phyloP scores from a whole-genome alignment of 2,113 vertebrate species.

The Agapornis roseicollis region DNA sequence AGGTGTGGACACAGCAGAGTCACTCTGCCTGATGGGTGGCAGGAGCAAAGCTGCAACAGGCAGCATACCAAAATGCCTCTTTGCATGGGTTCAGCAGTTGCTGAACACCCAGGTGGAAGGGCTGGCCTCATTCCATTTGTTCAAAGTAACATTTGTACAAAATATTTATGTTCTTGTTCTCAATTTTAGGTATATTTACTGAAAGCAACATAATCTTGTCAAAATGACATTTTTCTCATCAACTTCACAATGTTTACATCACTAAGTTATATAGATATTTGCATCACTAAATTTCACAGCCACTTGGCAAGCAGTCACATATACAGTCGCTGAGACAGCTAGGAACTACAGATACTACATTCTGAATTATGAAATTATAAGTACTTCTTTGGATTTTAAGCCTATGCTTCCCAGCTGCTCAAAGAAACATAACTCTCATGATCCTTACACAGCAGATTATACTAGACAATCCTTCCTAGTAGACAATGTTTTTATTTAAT shows the following conservation, averaged over 20 bases:
- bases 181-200: background rate
- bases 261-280: background rate
- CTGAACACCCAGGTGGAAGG: background rate
- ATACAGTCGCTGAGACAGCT: background rate
- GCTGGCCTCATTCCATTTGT: background rate
- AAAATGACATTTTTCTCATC: background rate
- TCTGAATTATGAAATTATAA: background rate
- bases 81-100: background rate
- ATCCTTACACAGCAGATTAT: background rate
- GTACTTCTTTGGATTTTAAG: background rate
- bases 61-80: rapidly evolving
- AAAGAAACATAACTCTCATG: background rate
- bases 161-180: background rate
- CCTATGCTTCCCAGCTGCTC: background rate
- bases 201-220: background rate
- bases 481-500: background rate
- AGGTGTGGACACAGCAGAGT: background rate
- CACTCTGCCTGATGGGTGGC: background rate
- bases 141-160: background rate
- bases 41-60: background rate
- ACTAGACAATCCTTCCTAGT: background rate
- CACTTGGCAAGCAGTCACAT: background rate
- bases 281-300: background rate
- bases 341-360: background rate
- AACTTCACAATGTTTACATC: background rate